Evolutionary conservation across 2,113 vertebrate genomes (phyloP).

Genomic region (Alethe diademata): DNA sequence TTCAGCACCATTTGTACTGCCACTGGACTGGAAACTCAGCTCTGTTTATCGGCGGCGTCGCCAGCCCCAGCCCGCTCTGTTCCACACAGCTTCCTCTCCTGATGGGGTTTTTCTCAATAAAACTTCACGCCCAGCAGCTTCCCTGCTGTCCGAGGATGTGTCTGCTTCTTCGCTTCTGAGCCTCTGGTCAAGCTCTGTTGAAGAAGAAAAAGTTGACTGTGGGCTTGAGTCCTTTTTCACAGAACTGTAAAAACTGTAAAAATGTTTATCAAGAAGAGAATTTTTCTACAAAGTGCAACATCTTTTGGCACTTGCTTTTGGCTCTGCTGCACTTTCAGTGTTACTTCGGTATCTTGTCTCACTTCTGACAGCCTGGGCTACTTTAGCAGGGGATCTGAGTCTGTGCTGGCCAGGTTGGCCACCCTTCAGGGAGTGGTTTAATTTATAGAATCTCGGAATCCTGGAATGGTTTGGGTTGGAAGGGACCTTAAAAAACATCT

Average conservation of each 20-base stretch:
- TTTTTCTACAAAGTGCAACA: background rate
- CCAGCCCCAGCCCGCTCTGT: background rate
- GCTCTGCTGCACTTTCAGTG: background rate
- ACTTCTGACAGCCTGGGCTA: background rate
- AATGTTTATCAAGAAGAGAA: background rate
- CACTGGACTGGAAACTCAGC: slow-evolving; percentile 20
- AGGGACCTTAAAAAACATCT: background rate
- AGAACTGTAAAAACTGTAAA: background rate
- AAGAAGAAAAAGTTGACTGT: background rate
- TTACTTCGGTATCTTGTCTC: background rate
- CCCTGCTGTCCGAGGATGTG: slow-evolving; percentile 10
- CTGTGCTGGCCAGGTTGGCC: background rate
- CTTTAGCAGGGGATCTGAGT: background rate
- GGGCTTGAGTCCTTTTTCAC: background rate
- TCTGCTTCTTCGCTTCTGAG: background rate
- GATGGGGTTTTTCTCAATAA: slow-evolving; percentile 20
- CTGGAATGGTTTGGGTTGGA: background rate
- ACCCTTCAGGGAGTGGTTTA: background rate
- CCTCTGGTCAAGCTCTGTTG: slow-evolving; percentile 23
- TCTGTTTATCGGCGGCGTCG: background rate
- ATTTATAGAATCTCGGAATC: background rate
- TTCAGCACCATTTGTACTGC: slow-evolving; percentile 41
- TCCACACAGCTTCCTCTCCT: slow-evolving; percentile 24
- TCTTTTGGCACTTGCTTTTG: background rate
- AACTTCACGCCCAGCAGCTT: background rate